Evolutionary conservation across 2,113 vertebrate species (phyloP).

Genomic region (Scomber colias): DNA sequence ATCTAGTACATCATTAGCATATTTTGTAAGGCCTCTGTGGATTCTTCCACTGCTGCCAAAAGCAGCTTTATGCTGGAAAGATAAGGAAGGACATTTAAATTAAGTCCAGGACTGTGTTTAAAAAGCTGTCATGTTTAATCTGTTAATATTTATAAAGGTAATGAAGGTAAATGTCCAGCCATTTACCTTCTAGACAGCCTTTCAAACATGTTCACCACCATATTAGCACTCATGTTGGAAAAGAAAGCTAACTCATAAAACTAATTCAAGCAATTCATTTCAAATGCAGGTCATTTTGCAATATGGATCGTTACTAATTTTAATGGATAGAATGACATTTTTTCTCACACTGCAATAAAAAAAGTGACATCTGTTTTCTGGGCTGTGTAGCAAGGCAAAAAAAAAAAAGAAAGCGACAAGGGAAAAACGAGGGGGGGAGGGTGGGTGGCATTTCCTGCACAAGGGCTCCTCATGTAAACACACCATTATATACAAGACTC

Average conservation of each 20-base stretch:
- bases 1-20: constrained; percentile 3
- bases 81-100: constrained; percentile 7
- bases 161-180: background rate
- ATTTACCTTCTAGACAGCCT: background rate
- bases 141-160: constrained; percentile 26
- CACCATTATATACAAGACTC: constrained; percentile 9
- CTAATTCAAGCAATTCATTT: background rate
- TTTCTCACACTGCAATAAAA: too few relatives aligned
- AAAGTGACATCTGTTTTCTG: background rate
- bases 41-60: background rate
- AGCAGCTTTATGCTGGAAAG: too few relatives aligned
- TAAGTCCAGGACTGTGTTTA: background rate
- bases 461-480: constrained; percentile 57
- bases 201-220: constrained; percentile 2
- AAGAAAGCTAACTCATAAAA: background rate
- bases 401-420: background rate
- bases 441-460: constrained; percentile 54
- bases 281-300: background rate
- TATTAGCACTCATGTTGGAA: background rate
- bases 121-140: constrained; percentile 11
- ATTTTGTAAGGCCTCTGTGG: background rate
- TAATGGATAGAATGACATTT: too few relatives aligned
- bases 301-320: background rate
- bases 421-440: background rate
- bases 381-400: background rate